These are phyloP conservation scores for Melanotus villosus DNA, from an alignment of 2,888 invertebrate genomes.

Conservation along the genomic window DNA sequence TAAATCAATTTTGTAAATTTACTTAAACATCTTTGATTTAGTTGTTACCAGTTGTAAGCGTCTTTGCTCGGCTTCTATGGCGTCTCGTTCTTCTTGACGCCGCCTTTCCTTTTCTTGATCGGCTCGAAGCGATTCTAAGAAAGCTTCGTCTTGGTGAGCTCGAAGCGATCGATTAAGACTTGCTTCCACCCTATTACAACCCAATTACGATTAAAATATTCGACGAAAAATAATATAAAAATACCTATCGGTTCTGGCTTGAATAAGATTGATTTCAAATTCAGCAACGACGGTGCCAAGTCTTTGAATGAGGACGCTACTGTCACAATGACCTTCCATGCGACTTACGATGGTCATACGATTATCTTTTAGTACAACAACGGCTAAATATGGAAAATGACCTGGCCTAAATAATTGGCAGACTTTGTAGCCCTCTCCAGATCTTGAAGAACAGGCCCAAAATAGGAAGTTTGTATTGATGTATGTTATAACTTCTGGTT, in stretches of 20 bases:
- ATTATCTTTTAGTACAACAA: conserved; percentile 91
- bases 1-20: conserved; percentile 28
- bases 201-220: no score
- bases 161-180: conserved; percentile 89
- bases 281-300: conserved; percentile 84
- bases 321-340: conserved; percentile 87
- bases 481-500: conserved; percentile 82
- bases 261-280: conserved; percentile 89
- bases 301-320: conserved; percentile 79
- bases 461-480: conserved; percentile 89
- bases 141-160: conserved; percentile 94
- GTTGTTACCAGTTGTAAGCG: conserved; percentile 62
- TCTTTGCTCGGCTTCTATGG: conserved; percentile 71
- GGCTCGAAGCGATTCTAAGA: conserved; percentile 89
- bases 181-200: conserved; percentile 78
- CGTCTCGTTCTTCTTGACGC: conserved; percentile 73
- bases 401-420: conserved; percentile 88
- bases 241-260: conserved; percentile 88
- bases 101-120: conserved; percentile 95
- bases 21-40: neutral
- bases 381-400: conserved; percentile 88
- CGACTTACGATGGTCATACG: conserved; percentile 84
- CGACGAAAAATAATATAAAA: neutral
- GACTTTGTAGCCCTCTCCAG: conserved; percentile 93
- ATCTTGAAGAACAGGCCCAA: conserved; percentile 94